Conservation (phyloP, 2,888 invertebrate genomes). For the Amblyteles armatorius region DNA sequence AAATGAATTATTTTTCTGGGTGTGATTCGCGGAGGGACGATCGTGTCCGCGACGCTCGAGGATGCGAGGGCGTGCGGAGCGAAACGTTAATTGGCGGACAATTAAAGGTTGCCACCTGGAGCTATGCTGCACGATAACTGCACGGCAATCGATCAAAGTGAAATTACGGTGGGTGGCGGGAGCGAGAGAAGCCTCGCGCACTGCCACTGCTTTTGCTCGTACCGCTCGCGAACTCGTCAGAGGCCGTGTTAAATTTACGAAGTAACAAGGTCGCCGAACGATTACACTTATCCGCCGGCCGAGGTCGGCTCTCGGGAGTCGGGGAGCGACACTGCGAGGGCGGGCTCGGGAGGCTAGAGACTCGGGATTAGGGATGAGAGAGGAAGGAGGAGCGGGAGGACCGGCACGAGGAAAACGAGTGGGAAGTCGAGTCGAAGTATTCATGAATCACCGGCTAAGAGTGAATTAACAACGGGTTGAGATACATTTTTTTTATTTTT, state of each 20-base stretch:
- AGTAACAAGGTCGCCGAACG: conserved; percentile 2
- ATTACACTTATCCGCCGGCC: background rate
- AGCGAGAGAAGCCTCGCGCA: background rate
- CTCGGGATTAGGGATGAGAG: background rate
- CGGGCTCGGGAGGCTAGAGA: background rate
- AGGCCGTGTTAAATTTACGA: background rate
- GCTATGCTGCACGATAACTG: conserved; percentile 6
- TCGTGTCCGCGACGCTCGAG: background rate
- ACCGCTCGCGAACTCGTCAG: background rate
- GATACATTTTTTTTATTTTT: background rate
- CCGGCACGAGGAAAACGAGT: background rate
- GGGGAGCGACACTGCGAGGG: background rate
- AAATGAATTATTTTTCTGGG: too few relatives aligned
- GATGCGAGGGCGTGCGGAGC: conserved; percentile 12
- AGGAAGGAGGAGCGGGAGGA: background rate
- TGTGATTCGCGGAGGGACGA: background rate
- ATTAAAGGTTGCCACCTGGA: conserved; percentile 56
- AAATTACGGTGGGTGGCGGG: conserved; percentile 34
- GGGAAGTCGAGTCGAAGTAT: background rate
- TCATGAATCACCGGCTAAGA: background rate
- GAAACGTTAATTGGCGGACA: conserved; percentile 65
- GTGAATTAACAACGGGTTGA: background rate
- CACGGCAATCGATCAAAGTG: conserved; percentile 67
- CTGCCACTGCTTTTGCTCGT: background rate
- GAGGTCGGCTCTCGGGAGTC: background rate